Conservation (phyloP, 2,113 vertebrate genomes). For the Hypanus sabinus region DNA sequence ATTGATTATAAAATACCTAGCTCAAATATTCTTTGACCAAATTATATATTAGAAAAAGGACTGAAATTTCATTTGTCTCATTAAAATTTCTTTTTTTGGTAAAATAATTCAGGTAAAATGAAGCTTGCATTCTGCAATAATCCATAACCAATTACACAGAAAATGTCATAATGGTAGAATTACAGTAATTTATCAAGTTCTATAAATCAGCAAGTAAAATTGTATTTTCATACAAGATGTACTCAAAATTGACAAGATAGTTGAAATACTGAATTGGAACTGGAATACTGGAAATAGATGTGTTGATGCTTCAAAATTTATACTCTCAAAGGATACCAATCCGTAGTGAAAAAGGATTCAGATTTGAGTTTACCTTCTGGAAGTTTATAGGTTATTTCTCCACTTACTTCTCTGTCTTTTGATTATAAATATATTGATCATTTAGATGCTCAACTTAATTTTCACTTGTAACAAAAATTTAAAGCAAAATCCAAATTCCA, state of each 20-base stretch:
- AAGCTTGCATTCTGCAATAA: background rate
- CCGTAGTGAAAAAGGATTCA: background rate
- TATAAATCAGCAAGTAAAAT: background rate
- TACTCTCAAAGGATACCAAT: background rate
- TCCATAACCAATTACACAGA: background rate
- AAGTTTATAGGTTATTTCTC: background rate
- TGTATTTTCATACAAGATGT: background rate
- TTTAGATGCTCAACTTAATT: background rate
- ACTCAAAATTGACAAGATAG: background rate
- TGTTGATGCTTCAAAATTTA: background rate
- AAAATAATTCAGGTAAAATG: background rate
- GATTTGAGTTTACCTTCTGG: background rate
- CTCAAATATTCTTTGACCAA: background rate
- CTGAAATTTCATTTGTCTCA: background rate
- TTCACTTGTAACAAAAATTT: background rate
- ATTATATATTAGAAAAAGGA: background rate
- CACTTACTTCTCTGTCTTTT: background rate
- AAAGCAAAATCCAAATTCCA: no score
- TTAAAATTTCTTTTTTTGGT: background rate
- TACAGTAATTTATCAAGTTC: background rate
- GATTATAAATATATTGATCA: background rate
- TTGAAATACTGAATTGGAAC: background rate
- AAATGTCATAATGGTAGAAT: background rate
- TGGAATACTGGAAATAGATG: background rate
- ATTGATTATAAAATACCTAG: background rate